phyloP scores from a whole-genome alignment of 2,113 vertebrate species.

The Collichthys lucidus region DNA sequence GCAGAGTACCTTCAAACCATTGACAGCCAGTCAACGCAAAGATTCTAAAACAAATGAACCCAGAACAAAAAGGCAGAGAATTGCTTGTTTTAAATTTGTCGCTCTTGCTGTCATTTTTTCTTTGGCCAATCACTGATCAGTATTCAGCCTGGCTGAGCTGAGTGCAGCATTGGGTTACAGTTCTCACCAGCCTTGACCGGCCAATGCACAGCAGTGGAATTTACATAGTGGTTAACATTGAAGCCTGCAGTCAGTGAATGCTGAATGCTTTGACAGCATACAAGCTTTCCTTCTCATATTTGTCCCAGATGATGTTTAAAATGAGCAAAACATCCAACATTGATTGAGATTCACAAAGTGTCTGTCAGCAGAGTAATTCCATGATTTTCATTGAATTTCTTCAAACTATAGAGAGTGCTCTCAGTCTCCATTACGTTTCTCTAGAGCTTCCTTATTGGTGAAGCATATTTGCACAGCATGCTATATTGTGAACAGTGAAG shows the following conservation, averaged over 20 bases:
- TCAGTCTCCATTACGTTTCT: too few species aligned
- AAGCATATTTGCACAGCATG: too few species aligned
- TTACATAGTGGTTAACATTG: conserved; percentile 31
- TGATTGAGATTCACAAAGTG: neutral
- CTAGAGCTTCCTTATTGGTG: too few species aligned
- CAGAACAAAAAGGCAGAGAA: too few species aligned
- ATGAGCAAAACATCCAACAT: neutral
- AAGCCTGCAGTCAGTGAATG: neutral
- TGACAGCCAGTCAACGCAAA: too few species aligned
- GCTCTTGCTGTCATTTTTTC: neutral
- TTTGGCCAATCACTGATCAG: conserved; percentile 49
- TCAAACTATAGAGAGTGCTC: neutral
- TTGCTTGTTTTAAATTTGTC: too few species aligned
- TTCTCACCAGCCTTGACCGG: conserved; percentile 29
- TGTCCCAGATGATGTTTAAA: neutral
- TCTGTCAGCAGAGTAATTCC: neutral
- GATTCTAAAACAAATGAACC: too few species aligned
- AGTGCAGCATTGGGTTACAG: conserved; percentile 23
- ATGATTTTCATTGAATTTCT: neutral
- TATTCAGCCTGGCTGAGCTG: conserved; percentile 34
- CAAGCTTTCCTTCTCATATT: neutral
- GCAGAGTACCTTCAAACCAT: too few species aligned
- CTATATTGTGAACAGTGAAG: too few species aligned
- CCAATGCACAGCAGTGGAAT: neutral
- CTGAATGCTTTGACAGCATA: neutral